Conservation (phyloP, 2,888 invertebrate species). For the Scaptomyza reducta region DNA sequence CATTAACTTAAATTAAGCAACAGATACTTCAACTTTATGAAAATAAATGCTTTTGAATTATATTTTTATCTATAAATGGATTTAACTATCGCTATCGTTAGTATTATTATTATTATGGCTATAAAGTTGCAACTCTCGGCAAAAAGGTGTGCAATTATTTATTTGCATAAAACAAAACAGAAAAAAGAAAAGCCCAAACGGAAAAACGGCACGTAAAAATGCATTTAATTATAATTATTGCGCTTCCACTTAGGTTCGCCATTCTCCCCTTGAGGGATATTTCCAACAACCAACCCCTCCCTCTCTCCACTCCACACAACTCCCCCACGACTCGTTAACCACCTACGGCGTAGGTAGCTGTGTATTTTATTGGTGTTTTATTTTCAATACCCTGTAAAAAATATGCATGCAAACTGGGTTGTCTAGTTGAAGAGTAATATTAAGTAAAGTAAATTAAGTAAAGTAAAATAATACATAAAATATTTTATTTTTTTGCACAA, state of each 20-base stretch:
- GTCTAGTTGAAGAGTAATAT: no score
- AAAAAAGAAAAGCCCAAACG: slow-evolving; percentile 55
- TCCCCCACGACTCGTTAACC: not conserved
- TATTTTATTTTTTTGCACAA: no score
- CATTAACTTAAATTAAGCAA: no score
- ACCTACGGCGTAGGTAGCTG: slow-evolving; percentile 8
- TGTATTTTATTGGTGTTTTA: slow-evolving; percentile 38
- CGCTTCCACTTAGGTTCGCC: slow-evolving; percentile 59
- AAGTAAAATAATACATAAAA: no score
- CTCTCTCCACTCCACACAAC: not conserved
- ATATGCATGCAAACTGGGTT: no score
- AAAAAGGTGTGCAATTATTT: slow-evolving; percentile 73
- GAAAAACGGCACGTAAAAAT: slow-evolving; percentile 75
- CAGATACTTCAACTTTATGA: no score
- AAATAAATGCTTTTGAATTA: no score
- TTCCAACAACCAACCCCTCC: not conserved
- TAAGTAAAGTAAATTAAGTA: no score
- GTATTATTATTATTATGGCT: slow-evolving; percentile 10
- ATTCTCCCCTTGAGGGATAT: slow-evolving; percentile 18
- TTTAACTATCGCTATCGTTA: slow-evolving; percentile 31
- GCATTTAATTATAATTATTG: slow-evolving; percentile 80
- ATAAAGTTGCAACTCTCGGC: slow-evolving; percentile 30
- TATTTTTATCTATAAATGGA: not conserved
- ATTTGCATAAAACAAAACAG: slow-evolving; percentile 65
- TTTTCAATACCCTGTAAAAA: slow-evolving; percentile 29